These are phyloP conservation scores for Carabus problematicus DNA, from an alignment of 2,888 invertebrate genomes.

Conservation along the genomic window DNA sequence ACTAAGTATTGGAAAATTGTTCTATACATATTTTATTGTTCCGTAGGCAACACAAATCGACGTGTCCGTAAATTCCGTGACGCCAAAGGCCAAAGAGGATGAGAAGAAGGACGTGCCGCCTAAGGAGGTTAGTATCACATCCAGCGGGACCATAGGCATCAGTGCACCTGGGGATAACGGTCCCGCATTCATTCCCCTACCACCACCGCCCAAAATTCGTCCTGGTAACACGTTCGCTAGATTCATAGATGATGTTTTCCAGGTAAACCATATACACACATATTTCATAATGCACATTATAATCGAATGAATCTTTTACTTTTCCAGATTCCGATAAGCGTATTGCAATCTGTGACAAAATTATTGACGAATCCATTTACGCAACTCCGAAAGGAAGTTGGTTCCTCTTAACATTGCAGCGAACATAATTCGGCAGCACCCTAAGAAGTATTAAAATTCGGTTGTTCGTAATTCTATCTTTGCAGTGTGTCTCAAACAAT, in stretches of 20 bases:
- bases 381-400: conserved; percentile 47
- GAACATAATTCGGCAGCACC: too few species aligned
- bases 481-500: too few species aligned
- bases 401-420: conserved; percentile 4
- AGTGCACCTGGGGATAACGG: conserved; percentile 26
- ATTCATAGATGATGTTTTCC: conserved; percentile 57
- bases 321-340: conserved; percentile 57
- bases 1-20: background rate
- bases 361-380: conserved; percentile 56
- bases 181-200: conserved; percentile 42
- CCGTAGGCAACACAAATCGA: conserved; percentile 53
- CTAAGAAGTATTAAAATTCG: too few species aligned
- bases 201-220: conserved; percentile 51
- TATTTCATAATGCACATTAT: background rate
- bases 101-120: conserved; percentile 43
- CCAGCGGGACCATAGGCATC: conserved; percentile 30
- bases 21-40: conserved; percentile 30
- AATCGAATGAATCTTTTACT: background rate
- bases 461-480: too few species aligned
- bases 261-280: conserved; percentile 48
- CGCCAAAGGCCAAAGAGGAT: background rate
- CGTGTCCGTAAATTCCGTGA: conserved; percentile 51
- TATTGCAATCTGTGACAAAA: conserved; percentile 55
- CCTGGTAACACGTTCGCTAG: conserved; percentile 55
- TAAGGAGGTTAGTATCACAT: conserved; percentile 47